phyloP scores from a whole-genome alignment of 30 jellyfish, hydroid and myxozoan genomes.

The Turritopsis rubra region DNA sequence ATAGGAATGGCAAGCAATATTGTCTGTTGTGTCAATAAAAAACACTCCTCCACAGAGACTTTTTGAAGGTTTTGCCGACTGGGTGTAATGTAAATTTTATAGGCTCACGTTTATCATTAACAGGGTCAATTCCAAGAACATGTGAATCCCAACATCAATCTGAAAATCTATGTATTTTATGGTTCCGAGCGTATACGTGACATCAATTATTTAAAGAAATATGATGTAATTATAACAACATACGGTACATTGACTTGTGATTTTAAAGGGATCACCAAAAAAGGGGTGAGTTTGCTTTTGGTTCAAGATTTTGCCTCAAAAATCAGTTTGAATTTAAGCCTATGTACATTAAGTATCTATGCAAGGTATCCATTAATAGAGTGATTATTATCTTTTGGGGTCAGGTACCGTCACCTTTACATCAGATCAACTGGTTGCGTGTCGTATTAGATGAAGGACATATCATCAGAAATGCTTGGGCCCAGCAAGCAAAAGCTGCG shows the following conservation, averaged over 20 bases:
- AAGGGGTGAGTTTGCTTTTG: background rate
- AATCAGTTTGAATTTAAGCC: background rate
- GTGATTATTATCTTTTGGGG: background rate
- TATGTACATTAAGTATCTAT: no score
- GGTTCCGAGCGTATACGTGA: slow-evolving; percentile 62
- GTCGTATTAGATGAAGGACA: slow-evolving; percentile 67
- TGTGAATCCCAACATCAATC: slow-evolving; percentile 46
- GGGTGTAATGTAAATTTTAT: background rate
- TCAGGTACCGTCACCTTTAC: slow-evolving; percentile 52
- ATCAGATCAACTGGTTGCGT: slow-evolving; percentile 53
- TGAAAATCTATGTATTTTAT: slow-evolving; percentile 44
- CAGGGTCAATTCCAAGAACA: slow-evolving; percentile 56
- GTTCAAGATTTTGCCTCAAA: background rate
- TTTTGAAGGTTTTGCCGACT: no score
- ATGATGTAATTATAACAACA: slow-evolving; percentile 54
- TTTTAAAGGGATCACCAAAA: slow-evolving; percentile 8
- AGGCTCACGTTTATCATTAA: background rate
- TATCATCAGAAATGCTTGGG: slow-evolving; percentile 48
- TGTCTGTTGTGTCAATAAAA: no score
- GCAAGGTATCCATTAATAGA: no score
- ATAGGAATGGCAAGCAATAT: no score
- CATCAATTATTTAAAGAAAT: slow-evolving; percentile 32
- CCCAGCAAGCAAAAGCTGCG: slow-evolving; percentile 54
- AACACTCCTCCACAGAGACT: no score
- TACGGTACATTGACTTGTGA: slow-evolving; percentile 50